Evolutionary conservation across 1,140 invertebrate genomes (phyloP).

Genomic region (Maconellicoccus hirsutus): DNA sequence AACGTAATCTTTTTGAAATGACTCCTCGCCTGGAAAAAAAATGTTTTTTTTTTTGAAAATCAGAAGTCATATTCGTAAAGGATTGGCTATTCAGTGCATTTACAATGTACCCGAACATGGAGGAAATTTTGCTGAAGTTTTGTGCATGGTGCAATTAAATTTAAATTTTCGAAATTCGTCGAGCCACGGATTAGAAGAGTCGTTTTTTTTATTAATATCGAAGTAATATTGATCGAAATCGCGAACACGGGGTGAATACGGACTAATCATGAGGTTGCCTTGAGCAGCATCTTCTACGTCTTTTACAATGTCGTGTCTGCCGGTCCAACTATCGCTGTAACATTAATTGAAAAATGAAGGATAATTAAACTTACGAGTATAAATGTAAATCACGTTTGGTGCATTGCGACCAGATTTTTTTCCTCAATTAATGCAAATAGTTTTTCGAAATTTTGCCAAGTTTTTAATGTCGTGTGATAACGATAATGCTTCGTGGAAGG

Average conservation of each 20-base stretch:
- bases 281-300: slow-evolving; percentile 52
- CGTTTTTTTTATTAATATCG: slow-evolving; percentile 47
- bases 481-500: too few species aligned
- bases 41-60: too few species aligned
- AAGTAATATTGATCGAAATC: slow-evolving; percentile 60
- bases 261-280: slow-evolving; percentile 59
- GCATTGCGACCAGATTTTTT: neutral
- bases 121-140: slow-evolving; percentile 34
- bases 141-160: slow-evolving; percentile 44
- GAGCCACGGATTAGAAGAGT: slow-evolving; percentile 63
- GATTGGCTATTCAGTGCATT: too few species aligned
- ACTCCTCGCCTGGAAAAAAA: slow-evolving; percentile 43
- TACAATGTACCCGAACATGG: slow-evolving; percentile 21
- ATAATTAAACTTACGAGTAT: too few species aligned
- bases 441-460: too few species aligned
- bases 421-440: too few species aligned
- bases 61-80: too few species aligned
- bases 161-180: slow-evolving; percentile 59
- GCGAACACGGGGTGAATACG: slow-evolving; percentile 54
- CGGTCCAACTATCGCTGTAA: slow-evolving; percentile 66
- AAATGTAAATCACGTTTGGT: neutral
- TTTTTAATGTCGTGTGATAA: too few species aligned
- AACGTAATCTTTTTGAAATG: slow-evolving; percentile 41
- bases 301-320: slow-evolving; percentile 56
- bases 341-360: too few species aligned